Conservation (phyloP, 2,888 invertebrate genomes). For the Andrena bicolor region DNA sequence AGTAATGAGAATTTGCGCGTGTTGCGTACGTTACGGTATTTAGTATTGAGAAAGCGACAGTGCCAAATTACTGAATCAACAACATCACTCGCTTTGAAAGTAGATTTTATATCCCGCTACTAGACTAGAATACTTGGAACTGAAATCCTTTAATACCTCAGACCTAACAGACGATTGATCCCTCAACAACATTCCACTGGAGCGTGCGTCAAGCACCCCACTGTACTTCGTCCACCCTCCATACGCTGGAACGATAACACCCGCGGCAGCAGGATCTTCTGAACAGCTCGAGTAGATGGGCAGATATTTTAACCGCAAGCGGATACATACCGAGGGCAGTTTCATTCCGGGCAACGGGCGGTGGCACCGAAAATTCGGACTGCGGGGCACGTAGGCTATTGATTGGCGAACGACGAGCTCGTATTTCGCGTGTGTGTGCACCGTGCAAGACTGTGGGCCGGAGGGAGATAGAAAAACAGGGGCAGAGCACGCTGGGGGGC, state of each 20-base stretch:
- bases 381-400: constrained; percentile 72
- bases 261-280: constrained; percentile 16
- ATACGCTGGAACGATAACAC: not conserved
- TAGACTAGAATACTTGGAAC: too few relatives aligned
- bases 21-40: too few relatives aligned
- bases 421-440: constrained; percentile 56
- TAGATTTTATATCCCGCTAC: too few relatives aligned
- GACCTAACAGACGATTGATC: not conserved
- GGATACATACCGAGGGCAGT: constrained; percentile 67
- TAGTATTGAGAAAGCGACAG: too few relatives aligned
- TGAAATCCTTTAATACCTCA: not conserved
- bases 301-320: constrained; percentile 66
- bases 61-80: too few relatives aligned
- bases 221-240: not conserved
- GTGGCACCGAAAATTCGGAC: constrained; percentile 61
- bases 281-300: constrained; percentile 41
- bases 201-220: not conserved
- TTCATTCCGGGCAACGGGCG: constrained; percentile 57
- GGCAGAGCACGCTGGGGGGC: not conserved
- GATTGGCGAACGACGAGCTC: constrained; percentile 69
- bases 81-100: too few relatives aligned
- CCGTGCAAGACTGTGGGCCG: constrained; percentile 14
- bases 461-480: constrained; percentile 43
- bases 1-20: too few relatives aligned
- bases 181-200: not conserved